Base-by-base conservation (phyloP, 2,797 vertebrate genomes). In the Borostomias antarcticus region DNA sequence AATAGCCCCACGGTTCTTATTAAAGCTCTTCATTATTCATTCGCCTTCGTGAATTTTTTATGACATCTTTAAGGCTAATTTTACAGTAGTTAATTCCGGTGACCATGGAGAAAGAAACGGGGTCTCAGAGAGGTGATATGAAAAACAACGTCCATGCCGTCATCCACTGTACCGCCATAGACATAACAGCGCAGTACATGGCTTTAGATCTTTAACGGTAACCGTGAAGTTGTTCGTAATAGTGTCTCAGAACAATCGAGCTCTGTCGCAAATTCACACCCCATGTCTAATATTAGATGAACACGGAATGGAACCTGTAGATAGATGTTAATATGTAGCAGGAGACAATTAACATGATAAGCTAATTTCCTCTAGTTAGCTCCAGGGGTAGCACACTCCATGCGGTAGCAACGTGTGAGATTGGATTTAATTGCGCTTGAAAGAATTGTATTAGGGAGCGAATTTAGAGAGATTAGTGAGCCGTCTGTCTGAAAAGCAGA, bases 11-110 rank as follows among this genome's bases (percentile, higher is more conserved):
- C 1, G 35, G 62, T 60, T 68, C 52, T 62, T 58, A 64, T 77
- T 73, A 65, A 73, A 58, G 47, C 53, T 51, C 69, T 70, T 65
- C 60, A 64, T 75, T 68, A 77, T 71, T 66, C 62, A 53, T 69
- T 66, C 11, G 56, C 25, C 2, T 15, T n/a, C 26, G 51, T 69
- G 50, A 53, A 66, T 78, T 72, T 74, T 74, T 71, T 59, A 69
- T 66, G 37, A 33, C 28, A 53, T 63, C 32, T 60, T 70, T 58
- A 53, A 56, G 63, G 32, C 47, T 56, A 67, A 66, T 72, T 72
- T 63, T 62, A 62, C 58, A 37, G 33, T 21, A 23, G 60, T 62
- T 58, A 29, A 61, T 68, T 63, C 63, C 50, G 56, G 35, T 10
- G 23, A 19, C 37, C 5, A 28, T 10, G 29, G 48, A 11, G 11